Evolutionary conservation across 2,888 invertebrate genomes (phyloP).

Genomic region (Neoaliturus tenellus): DNA sequence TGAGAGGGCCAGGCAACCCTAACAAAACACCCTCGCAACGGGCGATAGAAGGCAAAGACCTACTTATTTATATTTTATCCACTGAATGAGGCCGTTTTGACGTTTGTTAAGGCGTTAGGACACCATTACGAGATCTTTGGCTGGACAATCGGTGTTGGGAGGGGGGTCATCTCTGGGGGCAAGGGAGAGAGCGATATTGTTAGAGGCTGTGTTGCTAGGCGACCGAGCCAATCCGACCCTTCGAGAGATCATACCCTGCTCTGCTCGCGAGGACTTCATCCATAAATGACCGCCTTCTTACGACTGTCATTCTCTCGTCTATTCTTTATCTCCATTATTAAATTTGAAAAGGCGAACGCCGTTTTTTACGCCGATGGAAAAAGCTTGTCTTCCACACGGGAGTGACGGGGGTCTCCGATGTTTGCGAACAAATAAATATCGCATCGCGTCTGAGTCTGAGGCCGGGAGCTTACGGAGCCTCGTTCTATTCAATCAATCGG

Average conservation of each 20-base stretch:
- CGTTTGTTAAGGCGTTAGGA: slow-evolving; percentile 50
- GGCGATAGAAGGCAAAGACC: slow-evolving; percentile 10
- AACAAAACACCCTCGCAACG: background rate
- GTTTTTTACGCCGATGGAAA: slow-evolving; percentile 36
- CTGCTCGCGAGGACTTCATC: slow-evolving; percentile 44
- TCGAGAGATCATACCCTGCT: slow-evolving; percentile 48
- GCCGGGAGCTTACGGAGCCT: background rate
- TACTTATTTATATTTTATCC: slow-evolving; percentile 42
- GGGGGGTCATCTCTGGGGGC: background rate
- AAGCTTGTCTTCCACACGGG: background rate
- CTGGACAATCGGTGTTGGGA: slow-evolving; percentile 10
- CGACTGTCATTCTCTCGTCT: slow-evolving; percentile 47
- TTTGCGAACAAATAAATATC: slow-evolving; percentile 20
- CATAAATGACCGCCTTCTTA: slow-evolving; percentile 49
- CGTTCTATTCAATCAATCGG: slow-evolving; percentile 5
- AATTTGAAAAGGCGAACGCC: slow-evolving; percentile 44
- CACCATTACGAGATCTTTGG: slow-evolving; percentile 46
- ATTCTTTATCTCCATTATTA: slow-evolving; percentile 54
- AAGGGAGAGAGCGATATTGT: slow-evolving; percentile 37
- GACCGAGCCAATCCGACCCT: slow-evolving; percentile 54
- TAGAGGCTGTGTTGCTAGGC: slow-evolving; percentile 51
- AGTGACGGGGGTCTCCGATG: background rate
- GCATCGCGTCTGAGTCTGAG: background rate
- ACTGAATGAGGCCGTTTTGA: slow-evolving; percentile 32
- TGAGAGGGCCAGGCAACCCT: background rate